phyloP scores from a whole-genome alignment of 92 coral and sea anemone species.

The Porites lobata region DNA sequence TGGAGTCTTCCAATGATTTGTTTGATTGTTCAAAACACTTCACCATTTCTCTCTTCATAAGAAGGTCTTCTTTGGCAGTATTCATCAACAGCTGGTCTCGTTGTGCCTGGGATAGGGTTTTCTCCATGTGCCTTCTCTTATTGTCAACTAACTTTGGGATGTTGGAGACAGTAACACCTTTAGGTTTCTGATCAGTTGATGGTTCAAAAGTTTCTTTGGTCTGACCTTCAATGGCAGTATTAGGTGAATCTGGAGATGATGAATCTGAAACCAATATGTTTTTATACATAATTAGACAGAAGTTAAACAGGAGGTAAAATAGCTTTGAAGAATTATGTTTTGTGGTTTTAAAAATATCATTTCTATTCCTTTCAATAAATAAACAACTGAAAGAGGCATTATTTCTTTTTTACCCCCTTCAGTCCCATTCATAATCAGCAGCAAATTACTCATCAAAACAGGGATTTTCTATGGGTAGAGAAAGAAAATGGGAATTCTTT shows the following conservation, averaged over 20 bases:
- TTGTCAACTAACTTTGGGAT: slow-evolving; percentile 68
- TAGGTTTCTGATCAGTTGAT: slow-evolving; percentile 15
- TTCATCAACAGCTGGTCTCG: slow-evolving; percentile 58
- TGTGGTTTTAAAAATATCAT: background rate
- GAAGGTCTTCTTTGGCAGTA: slow-evolving; percentile 63
- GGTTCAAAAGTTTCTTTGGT: background rate
- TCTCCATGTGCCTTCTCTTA: slow-evolving; percentile 69
- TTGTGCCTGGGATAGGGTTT: slow-evolving; percentile 65
- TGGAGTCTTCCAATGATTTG: slow-evolving; percentile 56
- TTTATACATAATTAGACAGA: background rate
- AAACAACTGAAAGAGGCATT: background rate
- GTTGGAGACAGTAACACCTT: slow-evolving; percentile 37
- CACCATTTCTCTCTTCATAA: slow-evolving; percentile 63
- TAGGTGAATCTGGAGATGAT: slow-evolving; percentile 3
- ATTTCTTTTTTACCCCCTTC: background rate
- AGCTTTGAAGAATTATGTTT: background rate
- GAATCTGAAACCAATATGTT: background rate
- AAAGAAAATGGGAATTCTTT: no score
- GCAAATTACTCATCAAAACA: background rate
- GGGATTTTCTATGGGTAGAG: background rate
- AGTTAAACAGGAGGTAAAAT: background rate
- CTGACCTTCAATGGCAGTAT: background rate
- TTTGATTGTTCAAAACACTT: slow-evolving; percentile 50
- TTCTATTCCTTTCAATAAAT: background rate
- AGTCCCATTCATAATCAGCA: slow-evolving; percentile 2